Evolutionary conservation across 2,113 vertebrate species (phyloP).

Genomic region (Mustela nigripes): DNA sequence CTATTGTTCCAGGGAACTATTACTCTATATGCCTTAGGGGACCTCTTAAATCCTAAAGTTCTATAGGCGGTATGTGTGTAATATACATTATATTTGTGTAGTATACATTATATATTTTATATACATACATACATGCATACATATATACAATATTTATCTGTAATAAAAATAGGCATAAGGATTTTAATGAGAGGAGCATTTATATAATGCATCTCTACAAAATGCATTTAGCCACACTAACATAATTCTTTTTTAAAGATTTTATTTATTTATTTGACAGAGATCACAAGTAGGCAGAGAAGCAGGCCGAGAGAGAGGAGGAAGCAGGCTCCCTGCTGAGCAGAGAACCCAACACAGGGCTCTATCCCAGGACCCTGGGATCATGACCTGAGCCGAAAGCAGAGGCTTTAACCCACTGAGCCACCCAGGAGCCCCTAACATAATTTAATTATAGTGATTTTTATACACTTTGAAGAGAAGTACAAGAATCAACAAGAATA

Average conservation of each 20-base stretch:
- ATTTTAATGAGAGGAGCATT: constrained; percentile 24
- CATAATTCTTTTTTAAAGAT: not conserved
- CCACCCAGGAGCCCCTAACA: not conserved
- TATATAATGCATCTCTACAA: not conserved
- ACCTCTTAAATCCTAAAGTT: not conserved
- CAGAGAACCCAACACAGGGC: too few relatives aligned
- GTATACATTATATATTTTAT: not conserved
- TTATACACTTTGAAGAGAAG: not conserved
- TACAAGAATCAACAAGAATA: constrained; percentile 13
- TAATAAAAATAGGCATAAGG: not conserved
- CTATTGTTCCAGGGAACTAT: not conserved
- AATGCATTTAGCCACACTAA: not conserved
- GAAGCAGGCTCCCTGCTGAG: too few relatives aligned
- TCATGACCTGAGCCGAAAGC: too few relatives aligned
- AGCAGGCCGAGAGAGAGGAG: too few relatives aligned
- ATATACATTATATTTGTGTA: too few relatives aligned
- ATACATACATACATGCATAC: not conserved
- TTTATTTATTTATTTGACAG: too few relatives aligned
- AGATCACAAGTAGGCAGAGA: too few relatives aligned
- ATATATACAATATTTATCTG: not conserved
- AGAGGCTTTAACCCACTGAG: too few relatives aligned
- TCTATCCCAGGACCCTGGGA: too few relatives aligned
- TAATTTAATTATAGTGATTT: not conserved
- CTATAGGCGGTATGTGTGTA: not conserved
- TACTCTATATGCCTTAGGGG: not conserved